A percentile compares a stretch with the other conserved stretches of the same genome.
Evolutionary conservation across 2,797 vertebrate species (phyloP).

Genomic region (Propithecus deckenii): DNA sequence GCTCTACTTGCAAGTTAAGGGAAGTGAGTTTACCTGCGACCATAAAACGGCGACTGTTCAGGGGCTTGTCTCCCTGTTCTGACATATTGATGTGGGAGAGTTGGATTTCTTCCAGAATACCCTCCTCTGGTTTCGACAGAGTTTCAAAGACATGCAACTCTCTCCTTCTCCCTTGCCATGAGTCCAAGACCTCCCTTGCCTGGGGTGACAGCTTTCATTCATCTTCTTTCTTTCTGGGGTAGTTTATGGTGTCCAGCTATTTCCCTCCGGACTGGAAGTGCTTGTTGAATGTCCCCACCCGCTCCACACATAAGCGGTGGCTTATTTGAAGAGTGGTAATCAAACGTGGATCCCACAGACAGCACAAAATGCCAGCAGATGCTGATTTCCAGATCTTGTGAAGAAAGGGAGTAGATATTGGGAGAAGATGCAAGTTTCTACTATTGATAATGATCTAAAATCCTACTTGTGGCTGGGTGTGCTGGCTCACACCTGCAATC

Average conservation of each 20-base stretch:
- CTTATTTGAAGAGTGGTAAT: conserved; percentile 72
- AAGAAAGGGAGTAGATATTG: background rate
- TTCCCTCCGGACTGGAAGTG: conserved; percentile 67
- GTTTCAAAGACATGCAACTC: background rate
- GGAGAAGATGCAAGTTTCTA: background rate
- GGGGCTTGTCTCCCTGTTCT: background rate
- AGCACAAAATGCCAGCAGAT: conserved; percentile 73
- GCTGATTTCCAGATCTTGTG: background rate
- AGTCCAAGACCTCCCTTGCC: background rate
- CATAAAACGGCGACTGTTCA: background rate
- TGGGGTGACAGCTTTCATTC: background rate
- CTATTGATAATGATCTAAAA: background rate
- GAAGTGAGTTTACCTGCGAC: background rate
- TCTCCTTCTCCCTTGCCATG: background rate
- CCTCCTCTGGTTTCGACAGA: background rate
- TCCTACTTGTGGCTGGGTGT: background rate
- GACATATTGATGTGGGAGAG: background rate
- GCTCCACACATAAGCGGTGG: conserved; percentile 32
- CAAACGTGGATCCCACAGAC: conserved; percentile 61
- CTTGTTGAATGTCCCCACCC: conserved; percentile 43
- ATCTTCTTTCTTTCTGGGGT: conserved; percentile 63
- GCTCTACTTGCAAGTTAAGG: background rate
- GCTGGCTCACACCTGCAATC: background rate
- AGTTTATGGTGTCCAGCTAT: conserved; percentile 62
- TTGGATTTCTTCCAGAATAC: background rate